Conservation (phyloP, 2,113 vertebrate genomes). For the Shinisaurus crocodilurus region DNA sequence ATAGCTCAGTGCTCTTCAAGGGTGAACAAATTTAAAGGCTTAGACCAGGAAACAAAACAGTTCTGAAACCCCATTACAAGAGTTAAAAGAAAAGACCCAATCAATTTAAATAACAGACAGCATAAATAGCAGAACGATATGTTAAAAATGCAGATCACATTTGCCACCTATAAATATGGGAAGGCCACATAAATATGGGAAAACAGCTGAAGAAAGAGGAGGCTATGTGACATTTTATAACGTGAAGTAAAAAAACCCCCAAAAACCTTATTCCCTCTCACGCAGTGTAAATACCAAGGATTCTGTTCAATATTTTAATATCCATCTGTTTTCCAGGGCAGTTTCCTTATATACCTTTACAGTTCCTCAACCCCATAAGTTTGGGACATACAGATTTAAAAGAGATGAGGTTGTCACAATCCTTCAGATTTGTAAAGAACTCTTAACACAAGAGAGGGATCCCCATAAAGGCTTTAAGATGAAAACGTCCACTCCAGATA, state of each 20-base stretch:
- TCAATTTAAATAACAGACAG: slow-evolving; percentile 58
- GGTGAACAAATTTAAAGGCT: slow-evolving; percentile 56
- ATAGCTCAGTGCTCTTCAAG: slow-evolving; percentile 51
- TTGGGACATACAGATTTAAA: slow-evolving; percentile 20
- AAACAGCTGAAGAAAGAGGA: not conserved
- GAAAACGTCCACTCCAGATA: slow-evolving; percentile 42
- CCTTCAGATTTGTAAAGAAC: slow-evolving; percentile 26
- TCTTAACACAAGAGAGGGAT: slow-evolving; percentile 6
- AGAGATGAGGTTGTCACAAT: slow-evolving; percentile 15
- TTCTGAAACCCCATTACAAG: slow-evolving; percentile 60
- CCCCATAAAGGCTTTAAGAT: not conserved
- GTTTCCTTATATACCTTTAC: slow-evolving; percentile 37
- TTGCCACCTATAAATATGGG: slow-evolving; percentile 42
- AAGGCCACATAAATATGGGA: slow-evolving; percentile 35
- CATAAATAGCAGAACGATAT: slow-evolving; percentile 34
- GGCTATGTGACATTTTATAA: slow-evolving; percentile 45
- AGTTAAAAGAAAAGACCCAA: slow-evolving; percentile 61
- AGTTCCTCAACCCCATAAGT: slow-evolving; percentile 32
- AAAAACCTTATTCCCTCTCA: slow-evolving; percentile 29
- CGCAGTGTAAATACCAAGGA: slow-evolving; percentile 31
- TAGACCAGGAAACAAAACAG: slow-evolving; percentile 53
- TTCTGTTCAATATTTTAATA: slow-evolving; percentile 35
- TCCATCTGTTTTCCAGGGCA: slow-evolving; percentile 11
- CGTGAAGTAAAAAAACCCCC: not conserved
- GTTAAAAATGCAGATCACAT: slow-evolving; percentile 55